phyloP scores from a whole-genome alignment of 2,797 vertebrate genomes.

The Ficedula albicollis region DNA sequence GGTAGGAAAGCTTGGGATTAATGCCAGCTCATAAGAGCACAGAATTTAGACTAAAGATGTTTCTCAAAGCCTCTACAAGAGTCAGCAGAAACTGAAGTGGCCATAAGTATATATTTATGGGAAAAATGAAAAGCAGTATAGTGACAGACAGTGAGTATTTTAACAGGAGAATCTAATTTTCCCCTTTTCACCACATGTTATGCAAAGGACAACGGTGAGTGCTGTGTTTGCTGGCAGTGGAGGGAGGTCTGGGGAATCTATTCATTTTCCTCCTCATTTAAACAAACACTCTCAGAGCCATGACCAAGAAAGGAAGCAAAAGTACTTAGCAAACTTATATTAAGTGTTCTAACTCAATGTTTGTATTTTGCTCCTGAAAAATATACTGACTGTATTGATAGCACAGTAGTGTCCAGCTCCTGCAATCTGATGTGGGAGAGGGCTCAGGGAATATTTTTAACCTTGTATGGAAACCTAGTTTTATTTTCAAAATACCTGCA shows the following conservation, averaged over 20 bases:
- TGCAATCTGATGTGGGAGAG: slow-evolving; percentile 15
- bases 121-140: background rate
- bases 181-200: background rate
- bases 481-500: slow-evolving; percentile 62
- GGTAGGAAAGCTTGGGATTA: background rate
- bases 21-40: background rate
- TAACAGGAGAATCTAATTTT: background rate
- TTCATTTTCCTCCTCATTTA: slow-evolving; percentile 47
- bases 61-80: background rate
- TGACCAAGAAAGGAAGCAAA: slow-evolving; percentile 66
- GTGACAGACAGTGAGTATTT: background rate
- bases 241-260: slow-evolving; percentile 45
- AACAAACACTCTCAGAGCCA: slow-evolving; percentile 48
- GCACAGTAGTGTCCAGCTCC: background rate
- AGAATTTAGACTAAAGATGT: background rate
- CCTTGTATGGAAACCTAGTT: slow-evolving; percentile 44
- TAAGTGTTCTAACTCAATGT: slow-evolving; percentile 56
- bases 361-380: slow-evolving; percentile 60
- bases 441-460: slow-evolving; percentile 30
- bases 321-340: slow-evolving; percentile 50
- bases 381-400: slow-evolving; percentile 48
- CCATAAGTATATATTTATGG: background rate
- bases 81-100: background rate
- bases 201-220: background rate
- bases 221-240: slow-evolving; percentile 29